Base-by-base conservation (phyloP, 2,113 vertebrate species). In the Apteryx mantelli region DNA sequence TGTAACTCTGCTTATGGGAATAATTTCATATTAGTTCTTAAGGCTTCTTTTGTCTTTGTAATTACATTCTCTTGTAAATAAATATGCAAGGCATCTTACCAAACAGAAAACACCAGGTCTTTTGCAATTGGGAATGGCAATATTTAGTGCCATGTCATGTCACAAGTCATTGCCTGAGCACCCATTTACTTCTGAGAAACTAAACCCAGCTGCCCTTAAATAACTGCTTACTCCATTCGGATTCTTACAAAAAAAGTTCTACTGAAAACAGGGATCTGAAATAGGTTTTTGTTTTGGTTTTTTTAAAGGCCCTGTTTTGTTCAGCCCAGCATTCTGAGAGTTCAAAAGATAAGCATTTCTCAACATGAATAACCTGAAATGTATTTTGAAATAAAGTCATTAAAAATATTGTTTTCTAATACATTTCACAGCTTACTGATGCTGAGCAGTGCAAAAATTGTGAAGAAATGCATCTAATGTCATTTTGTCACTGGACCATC, bases 381-480 rank as follows among this genome's bases (percentile, higher is more conserved):
- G 40, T 60, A 86, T 96, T 97, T 97, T 95, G 64, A 97, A 97
- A 93, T 82, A 89, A 97, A 96, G 73, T 81, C 73, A 95, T 97
- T 95, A 92, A 85, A 92, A 97, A 90, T 61, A 88, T 44, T 92
- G 82, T 82, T 97, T 98, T 97, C 86, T 91, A 93, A 94, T 94
- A 82, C 40, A 82, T 97, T 97, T 95, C 82, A 48, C 75, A 88
- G 82, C 78, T 97, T 96, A 95, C 73, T 94, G 84, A 92, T 96
- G 93, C 89, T 96, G 95, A 97, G 66, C 78, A 70, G 74, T 75
- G 34, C 69, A 95, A 92, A 96, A 94, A 84, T 22, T 32, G 52
- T 34, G 24, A 88, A 85, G 74, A 95, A 92, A 93, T 77, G 38
- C 26, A 75, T 92, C 28, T 61, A 64, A 86, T 76, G 34, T 65